Base-by-base conservation (phyloP, 2,888 invertebrate species). In the Euplagia quadripunctaria region DNA sequence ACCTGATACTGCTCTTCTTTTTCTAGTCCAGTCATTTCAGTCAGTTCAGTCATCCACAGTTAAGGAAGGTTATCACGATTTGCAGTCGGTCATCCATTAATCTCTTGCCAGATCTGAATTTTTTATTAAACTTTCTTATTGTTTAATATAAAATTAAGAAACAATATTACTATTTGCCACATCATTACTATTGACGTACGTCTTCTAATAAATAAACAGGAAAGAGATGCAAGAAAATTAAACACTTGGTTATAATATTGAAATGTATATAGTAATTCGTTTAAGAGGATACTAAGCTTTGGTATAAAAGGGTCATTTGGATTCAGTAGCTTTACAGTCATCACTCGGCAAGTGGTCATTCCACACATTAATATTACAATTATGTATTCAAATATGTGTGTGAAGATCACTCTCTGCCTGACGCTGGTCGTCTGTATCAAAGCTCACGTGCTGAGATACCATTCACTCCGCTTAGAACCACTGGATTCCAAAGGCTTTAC, bases 311-410 rank as follows among this genome's bases (percentile, higher is more conserved):
- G 63, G 7, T 8, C 14, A 16, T 4, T 14, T 58, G 31, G 6
- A 49, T 11, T 51, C 9, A 31, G 11, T 68, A 31, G 43, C 17
- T 42, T 66, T 51, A 64, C 68, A 72, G 64, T 72, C 20, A n/a
- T 51, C 43, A n/a, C 46, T 20, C 14, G 71, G 63, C 74, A 43
- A 66, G 67, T 81, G 66, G 67, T 65, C 70, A 58, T 74, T 78
- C 73, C 78, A 75, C 80, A 83, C 79, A 77, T 83, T 70, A 72
- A 79, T 74, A 84, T 20, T 78, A 81, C 79, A 73, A 71, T 72
- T 72, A 84, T 85, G 80, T 80, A 83, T 83, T 41, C 75, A 77
- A 84, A 76, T 68, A 85, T 85, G 85, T 84, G 82, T 68, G 70
- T 82, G 73, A 85, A 77, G 73, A 79, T 84, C 73, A 76, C 68